Conservation (phyloP, 2,113 vertebrate genomes). For the Orientallactaga bullata region DNA sequence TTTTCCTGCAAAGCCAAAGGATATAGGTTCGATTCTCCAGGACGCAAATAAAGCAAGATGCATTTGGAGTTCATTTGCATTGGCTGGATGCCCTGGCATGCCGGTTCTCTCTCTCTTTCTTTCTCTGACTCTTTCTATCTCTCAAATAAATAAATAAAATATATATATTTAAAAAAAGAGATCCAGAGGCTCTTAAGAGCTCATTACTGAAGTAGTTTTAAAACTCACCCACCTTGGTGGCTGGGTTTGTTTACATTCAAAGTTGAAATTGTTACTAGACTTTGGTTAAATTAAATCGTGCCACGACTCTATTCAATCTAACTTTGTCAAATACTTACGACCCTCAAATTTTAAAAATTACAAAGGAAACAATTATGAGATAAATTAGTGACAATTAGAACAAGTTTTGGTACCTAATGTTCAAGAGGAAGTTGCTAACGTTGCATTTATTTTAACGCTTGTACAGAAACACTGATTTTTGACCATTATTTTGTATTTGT, state of each 20-base stretch:
- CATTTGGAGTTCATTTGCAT: too few species aligned
- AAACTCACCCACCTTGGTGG: conserved; percentile 84
- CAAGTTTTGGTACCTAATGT: conserved; percentile 94
- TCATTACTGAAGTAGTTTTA: too few species aligned
- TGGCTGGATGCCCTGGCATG: too few species aligned
- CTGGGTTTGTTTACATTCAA: conserved; percentile 94
- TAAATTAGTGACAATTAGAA: conserved; percentile 98
- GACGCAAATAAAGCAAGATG: too few species aligned
- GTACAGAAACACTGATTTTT: conserved; percentile 96
- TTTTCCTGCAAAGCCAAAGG: too few species aligned
- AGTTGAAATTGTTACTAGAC: conserved; percentile 90
- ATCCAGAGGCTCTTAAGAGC: too few species aligned
- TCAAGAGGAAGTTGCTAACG: conserved; percentile 96
- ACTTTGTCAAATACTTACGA: conserved; percentile 82
- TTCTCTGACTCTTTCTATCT: too few species aligned
- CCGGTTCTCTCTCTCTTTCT: too few species aligned
- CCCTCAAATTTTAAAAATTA: conserved; percentile 82
- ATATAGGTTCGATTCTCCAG: too few species aligned
- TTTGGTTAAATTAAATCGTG: conserved; percentile 92
- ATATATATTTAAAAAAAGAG: too few species aligned
- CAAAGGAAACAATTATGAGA: conserved; percentile 84
- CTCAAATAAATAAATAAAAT: too few species aligned
- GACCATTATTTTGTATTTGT: conserved; percentile 99
- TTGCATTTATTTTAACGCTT: conserved; percentile 97
- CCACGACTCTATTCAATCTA: conserved; percentile 85